Evolutionary conservation across 2,888 invertebrate species (phyloP).

Genomic region (Andrena chrysosceles): DNA sequence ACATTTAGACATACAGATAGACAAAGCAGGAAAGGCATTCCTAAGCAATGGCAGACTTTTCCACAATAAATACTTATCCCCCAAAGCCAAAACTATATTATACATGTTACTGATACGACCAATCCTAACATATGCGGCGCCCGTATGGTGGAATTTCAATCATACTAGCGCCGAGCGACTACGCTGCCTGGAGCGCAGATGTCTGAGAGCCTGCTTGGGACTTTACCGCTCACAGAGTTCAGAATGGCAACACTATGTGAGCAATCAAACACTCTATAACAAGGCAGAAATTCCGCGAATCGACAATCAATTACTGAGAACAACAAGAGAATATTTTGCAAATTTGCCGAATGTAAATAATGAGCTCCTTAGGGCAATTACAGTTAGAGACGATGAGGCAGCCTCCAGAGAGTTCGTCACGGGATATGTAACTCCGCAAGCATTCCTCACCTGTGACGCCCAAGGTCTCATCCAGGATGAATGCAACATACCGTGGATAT

Average conservation of each 20-base stretch:
- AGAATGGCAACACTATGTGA: background rate
- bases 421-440: background rate
- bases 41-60: background rate
- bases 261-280: background rate
- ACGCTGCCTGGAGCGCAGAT: background rate
- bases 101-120: background rate
- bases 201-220: background rate
- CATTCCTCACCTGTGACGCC: background rate
- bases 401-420: background rate
- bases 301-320: conserved; percentile 12
- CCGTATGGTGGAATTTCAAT: conserved; percentile 3
- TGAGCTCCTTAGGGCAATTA: background rate
- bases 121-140: background rate
- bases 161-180: background rate
- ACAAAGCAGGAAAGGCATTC: background rate
- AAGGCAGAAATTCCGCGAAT: background rate
- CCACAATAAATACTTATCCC: background rate
- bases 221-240: background rate
- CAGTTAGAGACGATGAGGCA: fast-evolving
- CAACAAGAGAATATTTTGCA: conserved; percentile 47
- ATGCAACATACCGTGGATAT: background rate
- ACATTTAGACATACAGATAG: background rate
- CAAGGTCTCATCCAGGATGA: background rate
- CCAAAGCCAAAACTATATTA: background rate
- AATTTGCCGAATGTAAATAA: conserved; percentile 40